Evolutionary conservation across 2,888 invertebrate species (phyloP), one percentile per base, ranked within the genome.

Genomic region (Colletes collaris): DNA sequence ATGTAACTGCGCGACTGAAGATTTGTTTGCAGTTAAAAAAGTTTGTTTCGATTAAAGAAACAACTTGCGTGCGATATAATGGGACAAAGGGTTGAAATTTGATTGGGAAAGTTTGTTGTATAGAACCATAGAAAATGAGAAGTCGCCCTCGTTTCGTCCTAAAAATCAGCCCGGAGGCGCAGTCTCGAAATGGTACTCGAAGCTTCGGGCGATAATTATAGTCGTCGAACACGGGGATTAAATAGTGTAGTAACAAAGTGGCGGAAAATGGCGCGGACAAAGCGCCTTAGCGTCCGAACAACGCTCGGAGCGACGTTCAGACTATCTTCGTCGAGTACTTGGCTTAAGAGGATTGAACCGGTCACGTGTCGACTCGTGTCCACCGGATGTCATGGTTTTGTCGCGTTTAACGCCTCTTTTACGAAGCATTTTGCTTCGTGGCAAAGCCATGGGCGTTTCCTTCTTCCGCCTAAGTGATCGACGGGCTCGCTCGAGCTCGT

Each of bases 281-380:
- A 77, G 73, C 71, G 69, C 55, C 81, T 78, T 72, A 79, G 67
- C 67, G 67, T 62, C 60, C 55, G 76, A 76, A 80, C 76, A 59
- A 65, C 72, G 74, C 69, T 68, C 53, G 35, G 67, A 69, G 76
- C 76, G 56, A 69, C 59, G 27, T 59, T 69, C 67, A 13, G 66
- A 46, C 58, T 46, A 64, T 74, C 70, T 65, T 62, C 75, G 16
- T 67, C 56, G 76, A 79, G 76, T 72, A 74, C 76, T 77, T 65
- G 79, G 81, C 81, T 72, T 81, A 85, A 75, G 83, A 76, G 88
- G 82, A 83, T 81, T 87, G 86, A 89, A 79, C 81, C 74, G 85
- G 91, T 90, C 91, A 90, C 91, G 91, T 91, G 91, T 83, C 90
- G 90, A 85, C 91, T 83, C 90, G 90, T 91, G 92, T 85, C 86